Evolutionary conservation across 2,797 vertebrate species (phyloP), one percentile per base, ranked within the genome.

Genomic region (Rhadinocentrus ornatus): DNA sequence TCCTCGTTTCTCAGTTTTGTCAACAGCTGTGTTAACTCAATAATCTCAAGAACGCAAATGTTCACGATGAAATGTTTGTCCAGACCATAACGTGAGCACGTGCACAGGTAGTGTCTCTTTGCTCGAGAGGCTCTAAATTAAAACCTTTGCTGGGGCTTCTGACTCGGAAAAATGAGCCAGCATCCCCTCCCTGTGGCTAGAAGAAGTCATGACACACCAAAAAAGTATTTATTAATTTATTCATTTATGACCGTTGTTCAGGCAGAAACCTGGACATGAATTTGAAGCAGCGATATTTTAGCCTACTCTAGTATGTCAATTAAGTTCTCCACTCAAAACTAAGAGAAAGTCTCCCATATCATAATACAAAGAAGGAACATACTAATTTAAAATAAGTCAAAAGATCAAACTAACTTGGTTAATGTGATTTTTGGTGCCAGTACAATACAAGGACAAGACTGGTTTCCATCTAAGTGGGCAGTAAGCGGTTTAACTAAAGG

Each of bases 401-500:
- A 3, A 15, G 35, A 9, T 24, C 6, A 60, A 39, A 32, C 20
- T 31, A 44, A 31, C 26, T 31, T 13, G 37, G 9, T 3, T 66
- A 6, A 0, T 66, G 41, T 41, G 48, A 62, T 56, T 55, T 41
- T 50, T 65, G 54, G n/a, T 58, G 58, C 73, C 59, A 37, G 58
- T 56, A 41, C 66, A 70, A 8, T 34, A 24, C 24, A 55, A 29
- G 3, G 11, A 54, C 12, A 26, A 29, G 50, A 35, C 59, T 26
- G 16, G 61, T 55, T 67, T 59, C 46, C 44, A 46, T 55, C 58
- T 59, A 13, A 78, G 60, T 58, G 39, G 70, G 60, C 72, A 71
- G 50, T 89, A 85, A 91, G 81, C 77, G 55, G 71, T 77, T 89
- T 89, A 90, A 55, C 10, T 59, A 31, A 44, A 62, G 60, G 62